A percentile compares a stretch with the other conserved stretches of the same genome.
Conservation (phyloP, 1,140 invertebrate genomes). For the Listronotus bonariensis region DNA sequence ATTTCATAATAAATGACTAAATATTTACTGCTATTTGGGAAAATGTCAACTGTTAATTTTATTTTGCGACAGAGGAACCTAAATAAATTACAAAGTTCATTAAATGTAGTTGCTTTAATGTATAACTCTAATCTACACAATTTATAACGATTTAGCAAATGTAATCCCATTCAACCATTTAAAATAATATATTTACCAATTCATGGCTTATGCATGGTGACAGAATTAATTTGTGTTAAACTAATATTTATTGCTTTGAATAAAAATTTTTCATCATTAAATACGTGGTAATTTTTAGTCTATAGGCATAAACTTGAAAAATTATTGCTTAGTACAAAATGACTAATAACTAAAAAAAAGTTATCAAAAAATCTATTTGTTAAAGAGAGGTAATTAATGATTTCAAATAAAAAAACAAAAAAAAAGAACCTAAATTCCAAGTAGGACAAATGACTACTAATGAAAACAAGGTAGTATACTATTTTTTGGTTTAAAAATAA, state of each 20-base stretch:
- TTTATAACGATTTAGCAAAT: constrained; percentile 27
- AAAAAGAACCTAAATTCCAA: too few species aligned
- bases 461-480: too few species aligned
- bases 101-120: constrained; percentile 26
- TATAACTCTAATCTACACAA: constrained; percentile 23
- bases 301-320: too few species aligned
- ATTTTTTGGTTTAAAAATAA: too few species aligned
- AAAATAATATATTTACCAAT: constrained; percentile 13
- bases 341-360: too few species aligned
- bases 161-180: constrained; percentile 20
- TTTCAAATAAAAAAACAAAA: too few species aligned
- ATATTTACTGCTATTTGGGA: constrained; percentile 25
- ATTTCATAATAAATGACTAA: constrained; percentile 18
- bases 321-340: too few species aligned
- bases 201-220: constrained; percentile 13
- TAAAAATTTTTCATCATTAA: too few species aligned
- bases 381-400: too few species aligned
- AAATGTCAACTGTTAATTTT: constrained; percentile 25
- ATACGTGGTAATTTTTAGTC: too few species aligned
- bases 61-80: constrained; percentile 11
- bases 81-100: constrained; percentile 29
- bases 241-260: constrained; percentile 1
- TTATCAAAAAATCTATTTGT: too few species aligned
- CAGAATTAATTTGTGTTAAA: constrained; percentile 16
- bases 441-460: too few species aligned